Base-by-base conservation (phyloP, 2,888 invertebrate genomes). In the Blera fallax region DNA sequence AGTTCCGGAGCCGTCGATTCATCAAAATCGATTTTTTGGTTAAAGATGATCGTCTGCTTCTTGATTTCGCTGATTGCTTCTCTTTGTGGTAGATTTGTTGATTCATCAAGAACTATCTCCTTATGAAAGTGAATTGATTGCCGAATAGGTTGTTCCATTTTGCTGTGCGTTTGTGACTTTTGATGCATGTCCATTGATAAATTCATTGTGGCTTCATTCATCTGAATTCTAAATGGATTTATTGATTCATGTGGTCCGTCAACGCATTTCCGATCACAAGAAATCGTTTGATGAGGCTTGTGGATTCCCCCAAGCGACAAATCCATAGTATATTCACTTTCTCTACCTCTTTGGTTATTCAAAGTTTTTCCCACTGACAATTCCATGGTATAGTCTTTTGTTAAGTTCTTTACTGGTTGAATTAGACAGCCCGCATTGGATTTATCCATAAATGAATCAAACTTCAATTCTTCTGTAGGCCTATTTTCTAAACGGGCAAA, bases 311-410 rank as follows among this genome's bases (percentile, higher is more conserved):
- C 18, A n/a, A 43, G 10, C 6, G 64, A 56, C 14, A 64, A 18
- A 5, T 64, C 54, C 14, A 64, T 45, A 0, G 52, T 60, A 18
- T 29, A 73, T 2, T 58, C 70, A 8, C 4, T 32, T 7, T 40
- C 67, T 24, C 3, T 21, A 14, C 24, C 18, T 40, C 40, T 10
- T 58, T 34, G 48, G 2, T 24, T 34, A 11, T 34, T 7, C 1
- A 69, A 16, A 3, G 43, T 32, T 21, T 73, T 50, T 21, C 45
- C 8, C 18, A 27, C 32, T 10, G 73, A 29, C 27, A 73, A 32
- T 29, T 74, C 74, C 40, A 74, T 40, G 16, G 74, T 74, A 18
- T 64, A 74, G 54, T 74, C 74, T 16, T 21, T 64, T 21, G 64
- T 43, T 18, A 64, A 43, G 24, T 16, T 45, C 21, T 7, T 52